Evolutionary conservation across 1,140 invertebrate species (phyloP).

Genomic region (Cydia pomonella): DNA sequence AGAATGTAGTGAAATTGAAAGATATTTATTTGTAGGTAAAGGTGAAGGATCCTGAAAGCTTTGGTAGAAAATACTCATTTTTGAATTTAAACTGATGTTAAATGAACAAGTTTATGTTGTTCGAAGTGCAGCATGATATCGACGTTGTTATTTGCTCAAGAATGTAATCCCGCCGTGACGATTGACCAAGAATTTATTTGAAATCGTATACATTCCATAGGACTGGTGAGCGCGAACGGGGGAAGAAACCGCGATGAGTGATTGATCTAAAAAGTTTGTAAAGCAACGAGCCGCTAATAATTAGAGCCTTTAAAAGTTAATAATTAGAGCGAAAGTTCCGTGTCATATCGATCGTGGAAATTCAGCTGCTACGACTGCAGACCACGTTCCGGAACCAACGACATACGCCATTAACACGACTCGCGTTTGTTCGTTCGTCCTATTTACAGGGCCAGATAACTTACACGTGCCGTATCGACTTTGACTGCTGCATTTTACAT

Average conservation of each 20-base stretch:
- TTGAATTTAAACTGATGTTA: not conserved
- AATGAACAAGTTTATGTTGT: conserved; percentile 2
- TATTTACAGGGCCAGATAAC: not conserved
- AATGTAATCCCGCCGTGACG: conserved; percentile 35
- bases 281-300: not conserved
- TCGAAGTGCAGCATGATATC: conserved; percentile 24
- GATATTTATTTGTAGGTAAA: conserved; percentile 24
- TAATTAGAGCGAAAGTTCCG: not conserved
- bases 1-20: conserved; percentile 35
- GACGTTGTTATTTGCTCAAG: conserved; percentile 37
- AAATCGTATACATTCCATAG: not conserved
- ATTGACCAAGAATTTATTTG: conserved; percentile 48
- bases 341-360: not conserved
- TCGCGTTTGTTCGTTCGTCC: not conserved
- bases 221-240: not conserved
- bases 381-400: not conserved
- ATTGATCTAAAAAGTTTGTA: not conserved
- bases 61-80: conserved; percentile 30
- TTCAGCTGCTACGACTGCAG: not conserved
- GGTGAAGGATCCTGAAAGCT: conserved; percentile 17
- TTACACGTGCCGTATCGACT: not conserved
- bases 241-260: not conserved
- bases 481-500: conserved; percentile 48
- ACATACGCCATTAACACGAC: not conserved
- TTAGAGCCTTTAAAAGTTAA: conserved; percentile 16